Evolutionary conservation across 1,140 invertebrate species (phyloP).

Genomic region (Habropoda laboriosa): DNA sequence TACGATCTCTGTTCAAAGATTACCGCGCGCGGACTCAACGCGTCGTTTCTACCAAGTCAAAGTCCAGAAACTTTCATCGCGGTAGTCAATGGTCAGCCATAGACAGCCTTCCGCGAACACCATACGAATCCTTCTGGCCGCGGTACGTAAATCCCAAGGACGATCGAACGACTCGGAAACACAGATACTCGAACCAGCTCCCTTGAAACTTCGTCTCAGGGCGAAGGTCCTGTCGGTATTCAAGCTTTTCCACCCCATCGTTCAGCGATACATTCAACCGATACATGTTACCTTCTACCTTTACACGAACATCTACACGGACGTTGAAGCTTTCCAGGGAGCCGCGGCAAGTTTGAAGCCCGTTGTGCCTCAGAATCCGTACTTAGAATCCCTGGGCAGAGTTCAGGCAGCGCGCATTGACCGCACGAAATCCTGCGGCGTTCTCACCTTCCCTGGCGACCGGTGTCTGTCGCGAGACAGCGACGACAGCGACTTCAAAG

Average conservation of each 20-base stretch:
- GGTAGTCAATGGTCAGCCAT: not conserved
- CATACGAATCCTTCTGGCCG: conserved; percentile 14
- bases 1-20: conserved; percentile 18
- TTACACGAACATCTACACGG: not conserved
- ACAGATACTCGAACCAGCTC: conserved; percentile 27
- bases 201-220: conserved; percentile 48
- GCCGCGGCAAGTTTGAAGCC: conserved; percentile 23
- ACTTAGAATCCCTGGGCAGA: conserved; percentile 37
- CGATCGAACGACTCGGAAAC: conserved; percentile 49
- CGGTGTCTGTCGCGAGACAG: conserved; percentile 4
- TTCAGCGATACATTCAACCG: conserved; percentile 14
- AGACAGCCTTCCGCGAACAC: conserved; percentile 28
- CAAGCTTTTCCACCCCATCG: conserved; percentile 35
- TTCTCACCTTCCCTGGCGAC: conserved; percentile 35
- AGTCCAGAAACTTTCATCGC: not conserved
- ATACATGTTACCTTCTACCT: not conserved
- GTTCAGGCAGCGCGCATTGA: conserved; percentile 42
- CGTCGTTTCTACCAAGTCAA: conserved; percentile 2
- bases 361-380: conserved; percentile 28
- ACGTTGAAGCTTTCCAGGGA: not conserved
- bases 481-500: conserved; percentile 23
- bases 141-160: conserved; percentile 16
- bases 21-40: no score
- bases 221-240: conserved; percentile 39
- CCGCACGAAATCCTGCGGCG: conserved; percentile 40